These are phyloP conservation scores for Rugalucina vietnamica DNA, from an alignment of 2,888 invertebrate species.

Conservation along the genomic window DNA sequence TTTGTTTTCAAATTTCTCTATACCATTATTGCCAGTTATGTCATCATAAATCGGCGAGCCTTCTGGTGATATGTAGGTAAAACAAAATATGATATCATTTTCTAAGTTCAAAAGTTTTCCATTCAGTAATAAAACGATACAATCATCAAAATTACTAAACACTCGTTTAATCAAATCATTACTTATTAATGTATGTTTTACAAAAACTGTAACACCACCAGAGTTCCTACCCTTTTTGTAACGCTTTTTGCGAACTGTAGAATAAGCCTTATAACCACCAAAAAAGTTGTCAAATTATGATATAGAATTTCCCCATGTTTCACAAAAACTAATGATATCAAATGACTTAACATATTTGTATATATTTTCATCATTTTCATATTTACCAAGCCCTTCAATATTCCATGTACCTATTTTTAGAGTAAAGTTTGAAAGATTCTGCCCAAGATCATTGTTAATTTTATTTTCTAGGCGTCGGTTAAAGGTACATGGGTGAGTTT, in stretches of 20 bases:
- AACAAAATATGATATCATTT: neutral
- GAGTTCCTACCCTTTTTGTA: neutral
- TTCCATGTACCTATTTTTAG: neutral
- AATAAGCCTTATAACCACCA: neutral
- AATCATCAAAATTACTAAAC: neutral
- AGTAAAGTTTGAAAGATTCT: neutral
- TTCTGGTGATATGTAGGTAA: conserved; percentile 7
- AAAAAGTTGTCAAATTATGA: neutral
- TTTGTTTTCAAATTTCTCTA: conserved; percentile 15
- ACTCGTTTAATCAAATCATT: neutral
- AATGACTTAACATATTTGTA: neutral
- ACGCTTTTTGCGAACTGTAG: neutral
- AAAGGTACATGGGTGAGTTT: neutral
- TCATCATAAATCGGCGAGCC: conserved; percentile 7
- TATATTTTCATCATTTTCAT: neutral
- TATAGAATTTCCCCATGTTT: neutral
- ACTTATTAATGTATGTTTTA: neutral
- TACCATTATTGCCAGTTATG: conserved; percentile 5
- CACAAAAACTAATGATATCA: conserved; percentile 4
- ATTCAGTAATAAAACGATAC: neutral
- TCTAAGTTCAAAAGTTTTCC: neutral
- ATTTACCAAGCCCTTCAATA: neutral
- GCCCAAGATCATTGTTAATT: neutral
- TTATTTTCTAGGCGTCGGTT: neutral
- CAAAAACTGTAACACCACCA: conserved; percentile 5